Conservation (phyloP, 2,888 invertebrate genomes). For the Drosophila gaucha region DNA sequence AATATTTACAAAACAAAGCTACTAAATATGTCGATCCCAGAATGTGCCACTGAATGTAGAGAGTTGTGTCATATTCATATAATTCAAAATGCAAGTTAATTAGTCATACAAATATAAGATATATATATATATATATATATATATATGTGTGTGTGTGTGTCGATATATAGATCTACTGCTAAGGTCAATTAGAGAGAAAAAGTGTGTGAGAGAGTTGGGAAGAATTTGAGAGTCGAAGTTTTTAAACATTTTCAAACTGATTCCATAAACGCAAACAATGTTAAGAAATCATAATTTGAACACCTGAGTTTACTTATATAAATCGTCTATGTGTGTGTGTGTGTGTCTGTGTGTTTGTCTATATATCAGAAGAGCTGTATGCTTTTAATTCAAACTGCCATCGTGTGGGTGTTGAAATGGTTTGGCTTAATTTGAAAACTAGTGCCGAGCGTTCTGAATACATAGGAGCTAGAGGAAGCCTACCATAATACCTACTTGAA, state of each 20-base stretch:
- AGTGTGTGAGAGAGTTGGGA: background rate
- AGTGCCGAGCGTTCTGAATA: slow-evolving; percentile 26
- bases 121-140: background rate
- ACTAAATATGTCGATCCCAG: slow-evolving; percentile 35
- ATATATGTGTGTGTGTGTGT: too few species aligned
- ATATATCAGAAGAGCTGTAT: slow-evolving; percentile 2
- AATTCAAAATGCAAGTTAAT: slow-evolving; percentile 33
- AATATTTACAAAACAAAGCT: slow-evolving; percentile 74
- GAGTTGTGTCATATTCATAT: too few species aligned
- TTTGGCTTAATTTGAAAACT: slow-evolving; percentile 12
- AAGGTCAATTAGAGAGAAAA: slow-evolving; percentile 3
- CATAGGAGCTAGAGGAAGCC: slow-evolving; percentile 23
- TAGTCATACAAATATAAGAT: slow-evolving; percentile 3
- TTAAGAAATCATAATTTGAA: slow-evolving; percentile 63
- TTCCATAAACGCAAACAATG: too few species aligned
- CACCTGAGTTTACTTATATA: slow-evolving; percentile 67
- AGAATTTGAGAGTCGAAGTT: slow-evolving; percentile 15
- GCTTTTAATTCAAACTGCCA: too few species aligned
- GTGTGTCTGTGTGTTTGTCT: background rate
- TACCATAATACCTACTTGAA: slow-evolving; percentile 23
- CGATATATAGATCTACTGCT: too few species aligned
- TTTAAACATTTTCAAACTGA: slow-evolving; percentile 16
- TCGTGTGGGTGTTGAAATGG: background rate
- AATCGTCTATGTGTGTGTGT: slow-evolving; percentile 9
- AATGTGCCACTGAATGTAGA: slow-evolving; percentile 51